Base-by-base conservation (phyloP, 2,797 vertebrate genomes). In the Stomatorhinus walkeri region DNA sequence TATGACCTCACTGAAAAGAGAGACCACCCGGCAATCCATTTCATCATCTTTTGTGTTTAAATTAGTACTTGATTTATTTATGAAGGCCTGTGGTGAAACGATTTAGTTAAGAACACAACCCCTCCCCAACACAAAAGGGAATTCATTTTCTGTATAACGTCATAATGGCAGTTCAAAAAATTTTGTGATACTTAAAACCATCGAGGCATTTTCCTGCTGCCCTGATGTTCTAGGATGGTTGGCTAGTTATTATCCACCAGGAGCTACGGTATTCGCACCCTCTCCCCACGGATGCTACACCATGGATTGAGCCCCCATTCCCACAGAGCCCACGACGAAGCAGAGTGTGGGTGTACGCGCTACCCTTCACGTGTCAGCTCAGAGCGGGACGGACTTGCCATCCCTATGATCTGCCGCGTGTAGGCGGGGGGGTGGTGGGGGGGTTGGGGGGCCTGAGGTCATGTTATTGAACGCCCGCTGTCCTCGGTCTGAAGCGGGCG, bases 291-390 rank as follows among this genome's bases (percentile, higher is more conserved):
- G 36, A 19, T 9, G 16, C 16, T 12, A 3, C 36, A 43, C 14
- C 16, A 12, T 10, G 5, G 36, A 43, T 40, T 1, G 72, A 79
- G 16, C 72, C 72, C 72, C 32, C 72, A 7, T 40, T 43, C 36
- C 72, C 6, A 12, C 36, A 9, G 72, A 7, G 72, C 14, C 36
- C 72, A 28, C 16, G 4, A n/a, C 16, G 72, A n/a, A 7, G 36
- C 28, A 36, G 36, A 79, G 36, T 6, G 36, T 79, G 72, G 72
- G 32, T 2, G 72, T 43, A 40, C 16, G 2, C 36, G 49, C 81
- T 90, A 81, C n/a, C 89, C 89, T 90, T 89, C 91, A 90, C 89
- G 43, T 6, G 52, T 72, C 68, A 83, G 89, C 81, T 89, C 88
- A 88, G 51, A 85, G 88, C 52, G 7, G 89, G 89, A 89, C 89